Percentiles rank a stretch among this genome's conserved stretches.
Evolutionary conservation across 2,888 invertebrate species (phyloP).

Genomic region (Hirtodrosophila confusa): DNA sequence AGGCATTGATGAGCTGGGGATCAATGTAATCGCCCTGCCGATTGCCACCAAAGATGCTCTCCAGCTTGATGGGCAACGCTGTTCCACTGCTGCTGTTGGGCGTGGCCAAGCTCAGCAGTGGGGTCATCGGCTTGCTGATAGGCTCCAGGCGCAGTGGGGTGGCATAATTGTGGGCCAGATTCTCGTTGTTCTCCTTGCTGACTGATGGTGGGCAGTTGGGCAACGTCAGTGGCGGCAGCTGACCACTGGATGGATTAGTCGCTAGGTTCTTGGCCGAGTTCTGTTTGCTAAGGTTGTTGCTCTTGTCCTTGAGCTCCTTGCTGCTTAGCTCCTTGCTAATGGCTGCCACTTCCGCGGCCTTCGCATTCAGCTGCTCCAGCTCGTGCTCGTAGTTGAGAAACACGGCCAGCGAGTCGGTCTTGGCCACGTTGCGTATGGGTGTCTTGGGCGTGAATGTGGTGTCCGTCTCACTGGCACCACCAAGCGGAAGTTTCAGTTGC

Average conservation of each 20-base stretch:
- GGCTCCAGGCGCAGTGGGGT: conserved; percentile 67
- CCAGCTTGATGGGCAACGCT: conserved; percentile 61
- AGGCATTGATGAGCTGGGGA: conserved; percentile 88
- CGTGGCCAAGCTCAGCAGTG: neutral
- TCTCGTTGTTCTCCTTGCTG: conserved; percentile 57
- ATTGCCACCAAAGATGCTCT: conserved; percentile 56
- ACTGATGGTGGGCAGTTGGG: conserved; percentile 13
- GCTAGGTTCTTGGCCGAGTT: conserved; percentile 82
- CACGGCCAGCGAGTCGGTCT: conserved; percentile 83
- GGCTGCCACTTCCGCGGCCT: conserved; percentile 48
- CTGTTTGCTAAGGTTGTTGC: conserved; percentile 83
- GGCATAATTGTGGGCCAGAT: conserved; percentile 31
- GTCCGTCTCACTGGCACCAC: conserved; percentile 21
- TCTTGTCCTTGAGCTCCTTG: conserved; percentile 84
- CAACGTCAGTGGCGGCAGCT: conserved; percentile 57
- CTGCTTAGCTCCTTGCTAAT: conserved; percentile 43
- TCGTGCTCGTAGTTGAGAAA: conserved; percentile 84
- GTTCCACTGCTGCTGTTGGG: conserved; percentile 13
- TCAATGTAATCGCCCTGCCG: conserved; percentile 84
- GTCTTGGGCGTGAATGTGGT: conserved; percentile 10
- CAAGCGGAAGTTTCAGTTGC: conserved; percentile 63
- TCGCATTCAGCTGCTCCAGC: conserved; percentile 73
- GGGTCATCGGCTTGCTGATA: conserved; percentile 38
- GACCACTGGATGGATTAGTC: conserved; percentile 34
- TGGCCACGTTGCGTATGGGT: conserved; percentile 66